Base-by-base conservation (phyloP, 2,888 invertebrate genomes). In the Torymus tubicola region DNA sequence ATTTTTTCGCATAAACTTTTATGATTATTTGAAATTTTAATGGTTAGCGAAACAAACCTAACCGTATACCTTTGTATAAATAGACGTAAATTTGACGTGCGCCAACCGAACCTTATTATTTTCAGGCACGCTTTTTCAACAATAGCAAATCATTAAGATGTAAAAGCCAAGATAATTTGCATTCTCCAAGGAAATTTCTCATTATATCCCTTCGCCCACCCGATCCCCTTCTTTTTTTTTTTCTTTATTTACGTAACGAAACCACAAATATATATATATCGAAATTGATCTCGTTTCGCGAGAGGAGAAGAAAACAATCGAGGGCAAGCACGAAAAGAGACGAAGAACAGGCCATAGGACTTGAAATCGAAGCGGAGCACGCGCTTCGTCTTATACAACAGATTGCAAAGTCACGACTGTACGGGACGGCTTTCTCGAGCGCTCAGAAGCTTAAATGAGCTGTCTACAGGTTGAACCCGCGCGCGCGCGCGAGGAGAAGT, bases 321-420 rank as follows among this genome's bases (percentile, higher is more conserved):
- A 5, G 60, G 12, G 12, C 18, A 13, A 57, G n/a, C 12, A 60
- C 13, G 55, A 18, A 24, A 31, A 42, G 18, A 52, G 64, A 14
- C 42, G 57, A 53, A 18, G 64, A 21, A 21, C 18, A 12, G 60
- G 31, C 72, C 57, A 60, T 24, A 58, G 24, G 60, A 16, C 64
- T 74, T 68, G 74, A 74, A 73, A 78, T 69, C 63, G 50, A 64
- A 42, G n/a, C 42, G 57, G 72, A 67, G 65, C 21, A 31, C 50
- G 42, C 21, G 70, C 14, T 4, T 14, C 16, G 31, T 60, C 60
- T 24, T 65, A 75, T 65, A 74, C 65, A 67, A 74, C 65, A 67
- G 71, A 80, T 77, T 76, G 78, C 64, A 11, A 42, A 64, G 80
- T 80, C 80, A 77, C 80, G 80, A 77, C 69, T 78, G 52, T 52